A percentile compares a stretch with the other conserved stretches of the same genome.
Conservation (phyloP, 2,888 invertebrate genomes). For the Euzophera pinguis region DNA sequence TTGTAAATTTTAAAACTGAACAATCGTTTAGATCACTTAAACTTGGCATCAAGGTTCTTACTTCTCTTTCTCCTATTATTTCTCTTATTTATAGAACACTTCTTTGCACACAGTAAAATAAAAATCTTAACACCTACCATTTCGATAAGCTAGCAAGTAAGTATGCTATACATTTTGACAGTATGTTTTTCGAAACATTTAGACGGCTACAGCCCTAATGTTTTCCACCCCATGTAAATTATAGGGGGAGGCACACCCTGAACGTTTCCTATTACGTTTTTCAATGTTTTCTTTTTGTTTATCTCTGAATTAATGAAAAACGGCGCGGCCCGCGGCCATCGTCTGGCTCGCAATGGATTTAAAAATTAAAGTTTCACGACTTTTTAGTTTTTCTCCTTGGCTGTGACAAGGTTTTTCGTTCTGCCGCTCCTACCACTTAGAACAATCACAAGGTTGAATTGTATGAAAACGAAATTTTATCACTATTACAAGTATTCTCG, state of each 20-base stretch:
- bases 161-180: neutral
- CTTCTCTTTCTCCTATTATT: too few species aligned
- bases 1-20: too few species aligned
- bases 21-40: too few species aligned
- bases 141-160: too few species aligned
- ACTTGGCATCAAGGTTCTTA: too few species aligned
- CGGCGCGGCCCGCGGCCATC: conserved; percentile 25
- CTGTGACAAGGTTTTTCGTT: conserved; percentile 5
- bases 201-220: conserved; percentile 3
- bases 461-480: neutral
- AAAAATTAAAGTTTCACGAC: conserved; percentile 1
- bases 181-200: neutral
- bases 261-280: conserved; percentile 41
- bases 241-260: conserved; percentile 35
- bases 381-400: neutral
- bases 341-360: conserved; percentile 8
- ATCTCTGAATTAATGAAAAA: conserved; percentile 56
- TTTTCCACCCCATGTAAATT: conserved; percentile 45
- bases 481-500: too few species aligned
- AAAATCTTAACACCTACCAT: too few species aligned
- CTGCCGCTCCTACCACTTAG: conserved; percentile 18
- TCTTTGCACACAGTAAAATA: too few species aligned
- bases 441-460: conserved; percentile 8
- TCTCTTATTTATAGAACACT: too few species aligned
- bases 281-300: conserved; percentile 44